Base-by-base conservation (phyloP, 2,888 invertebrate species). In the Synergus itoensis region DNA sequence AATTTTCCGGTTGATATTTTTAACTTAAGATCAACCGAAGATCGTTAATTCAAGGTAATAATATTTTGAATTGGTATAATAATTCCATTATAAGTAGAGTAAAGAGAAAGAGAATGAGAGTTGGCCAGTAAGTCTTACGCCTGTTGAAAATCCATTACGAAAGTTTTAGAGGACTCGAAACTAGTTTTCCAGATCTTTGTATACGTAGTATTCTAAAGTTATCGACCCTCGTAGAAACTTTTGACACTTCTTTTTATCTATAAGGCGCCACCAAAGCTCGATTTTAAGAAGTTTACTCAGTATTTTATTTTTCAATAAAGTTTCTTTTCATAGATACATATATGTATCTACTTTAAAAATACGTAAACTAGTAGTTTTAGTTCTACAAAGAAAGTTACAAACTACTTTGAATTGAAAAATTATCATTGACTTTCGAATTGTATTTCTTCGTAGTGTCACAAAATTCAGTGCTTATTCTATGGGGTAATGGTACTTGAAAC, bases 241-340 rank as follows among this genome's bases (percentile, higher is more conserved):
- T 45, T 69, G 41, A 45, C 14, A 69, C 67, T 45, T 28, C 41
- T 65, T 28, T 69, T 69, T 69, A 45, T 69, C n/a, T 45, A 14
- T 0, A 45, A 41, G 45, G 67, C 67, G 67, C 45, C 67, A 69
- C 28, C 21, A 45, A 69, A 69, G 45, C 67, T 48, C 28, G 45
- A 69, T 16, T 69, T 45, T 21, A 21, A 41, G 45, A 69, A 69
- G 12, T 21, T 45, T 12, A 69, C 16, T 8, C n/a, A 16, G 16
- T 53, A 16, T 53, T 53, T 16, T 53, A 1, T n/a, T 53, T 53
- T n/a, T n/a, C 16, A 53, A n/a, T 53, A 16, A 48, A 69, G 16
- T 45, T 45, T 69, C 21, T 21, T 45, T 48, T 69, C 45, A 45
- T 69, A 16, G 14, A 48, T 16, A 36, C 3, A 36, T 4, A 36